phyloP scores from a whole-genome alignment of 2,113 vertebrate genomes.

The Marmota flaviventris region DNA sequence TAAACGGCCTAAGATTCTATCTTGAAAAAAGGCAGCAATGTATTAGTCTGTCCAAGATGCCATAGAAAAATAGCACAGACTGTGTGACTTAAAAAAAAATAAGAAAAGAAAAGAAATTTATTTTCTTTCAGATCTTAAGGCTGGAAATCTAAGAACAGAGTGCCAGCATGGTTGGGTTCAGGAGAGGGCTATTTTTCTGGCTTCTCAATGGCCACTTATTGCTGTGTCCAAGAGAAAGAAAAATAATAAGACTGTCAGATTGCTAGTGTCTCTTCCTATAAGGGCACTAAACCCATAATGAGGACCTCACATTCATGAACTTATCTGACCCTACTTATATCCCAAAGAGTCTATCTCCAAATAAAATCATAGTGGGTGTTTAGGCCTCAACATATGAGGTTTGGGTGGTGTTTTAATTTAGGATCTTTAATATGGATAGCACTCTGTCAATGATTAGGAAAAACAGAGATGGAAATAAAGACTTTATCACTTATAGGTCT shows the following conservation, averaged over 20 bases:
- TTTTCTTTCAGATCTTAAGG: not conserved
- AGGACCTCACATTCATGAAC: not conserved
- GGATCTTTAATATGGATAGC: not conserved
- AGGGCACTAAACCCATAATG: not conserved
- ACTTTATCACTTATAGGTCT: not conserved
- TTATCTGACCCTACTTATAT: not conserved
- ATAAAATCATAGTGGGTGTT: not conserved
- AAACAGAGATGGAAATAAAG: not conserved
- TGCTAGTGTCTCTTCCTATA: not conserved
- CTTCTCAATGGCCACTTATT: not conserved
- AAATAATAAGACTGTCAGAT: not conserved
- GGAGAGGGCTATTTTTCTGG: not conserved
- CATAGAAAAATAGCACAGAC: not conserved
- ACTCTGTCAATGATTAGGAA: not conserved
- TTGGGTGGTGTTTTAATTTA: not conserved
- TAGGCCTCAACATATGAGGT: not conserved
- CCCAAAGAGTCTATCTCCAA: not conserved
- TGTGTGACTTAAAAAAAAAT: not conserved
- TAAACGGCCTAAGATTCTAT: not conserved
- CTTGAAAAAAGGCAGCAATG: not conserved
- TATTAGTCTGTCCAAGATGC: not conserved
- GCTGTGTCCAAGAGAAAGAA: not conserved
- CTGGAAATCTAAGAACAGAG: not conserved
- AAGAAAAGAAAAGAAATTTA: not conserved
- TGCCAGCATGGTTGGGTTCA: not conserved